Conservation (phyloP, 2,888 invertebrate species). For the Polydrusus cervinus region DNA sequence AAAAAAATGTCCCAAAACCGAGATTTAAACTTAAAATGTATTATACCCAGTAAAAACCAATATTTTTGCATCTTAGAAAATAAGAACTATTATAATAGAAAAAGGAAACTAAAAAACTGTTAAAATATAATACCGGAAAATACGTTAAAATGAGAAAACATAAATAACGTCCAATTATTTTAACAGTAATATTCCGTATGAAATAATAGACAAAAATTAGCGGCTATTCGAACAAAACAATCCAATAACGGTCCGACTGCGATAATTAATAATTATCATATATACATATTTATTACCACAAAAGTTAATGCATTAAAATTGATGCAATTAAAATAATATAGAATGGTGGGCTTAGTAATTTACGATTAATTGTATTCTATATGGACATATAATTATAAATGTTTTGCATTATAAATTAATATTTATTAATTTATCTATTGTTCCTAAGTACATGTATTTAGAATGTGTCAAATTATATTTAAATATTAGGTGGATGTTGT, state of each 20-base stretch:
- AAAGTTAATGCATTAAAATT: slow-evolving; percentile 57
- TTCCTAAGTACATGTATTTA: slow-evolving; percentile 25
- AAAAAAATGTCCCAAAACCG: too few species aligned
- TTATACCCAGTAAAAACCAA: too few species aligned
- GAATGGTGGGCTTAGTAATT: slow-evolving; percentile 54
- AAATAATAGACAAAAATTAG: slow-evolving; percentile 46
- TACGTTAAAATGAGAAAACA: slow-evolving; percentile 28
- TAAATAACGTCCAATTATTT: slow-evolving; percentile 36
- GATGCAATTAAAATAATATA: slow-evolving; percentile 57
- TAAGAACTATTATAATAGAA: background rate
- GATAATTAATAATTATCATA: slow-evolving; percentile 54
- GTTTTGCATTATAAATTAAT: slow-evolving; percentile 51
- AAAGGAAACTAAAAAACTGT: background rate
- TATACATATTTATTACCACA: slow-evolving; percentile 53
- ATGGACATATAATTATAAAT: slow-evolving; percentile 46
- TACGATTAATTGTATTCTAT: slow-evolving; percentile 55
- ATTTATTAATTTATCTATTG: slow-evolving; percentile 51
- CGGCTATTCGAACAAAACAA: slow-evolving; percentile 38
- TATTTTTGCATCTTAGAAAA: too few species aligned
- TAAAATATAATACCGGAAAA: background rate
- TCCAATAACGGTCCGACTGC: slow-evolving; percentile 45
- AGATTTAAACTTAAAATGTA: too few species aligned
- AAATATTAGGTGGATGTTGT: background rate
- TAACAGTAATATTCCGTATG: slow-evolving; percentile 37
- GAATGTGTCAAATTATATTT: slow-evolving; percentile 15